Conservation (phyloP, 2,797 vertebrate species). For the Falco peregrinus region DNA sequence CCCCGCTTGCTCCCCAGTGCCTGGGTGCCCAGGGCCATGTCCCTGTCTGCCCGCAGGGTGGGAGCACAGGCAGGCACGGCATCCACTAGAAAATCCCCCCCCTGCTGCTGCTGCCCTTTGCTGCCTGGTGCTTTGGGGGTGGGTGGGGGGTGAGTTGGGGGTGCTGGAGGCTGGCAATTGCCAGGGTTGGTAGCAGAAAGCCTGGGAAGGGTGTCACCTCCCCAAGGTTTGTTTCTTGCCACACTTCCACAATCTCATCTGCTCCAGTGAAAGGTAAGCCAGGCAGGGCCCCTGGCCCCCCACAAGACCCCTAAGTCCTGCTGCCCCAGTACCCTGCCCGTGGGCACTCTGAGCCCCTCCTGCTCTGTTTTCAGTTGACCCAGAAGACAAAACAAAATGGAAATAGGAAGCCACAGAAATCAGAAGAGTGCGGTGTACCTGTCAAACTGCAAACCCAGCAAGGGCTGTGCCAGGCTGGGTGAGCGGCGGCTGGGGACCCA, state of each 20-base stretch:
- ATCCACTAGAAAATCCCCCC: rapidly evolving
- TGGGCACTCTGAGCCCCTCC: neutral
- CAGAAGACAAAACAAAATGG: neutral
- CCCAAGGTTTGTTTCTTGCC: neutral
- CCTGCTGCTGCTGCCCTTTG: neutral
- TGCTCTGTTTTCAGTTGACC: neutral
- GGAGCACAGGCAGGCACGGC: neutral
- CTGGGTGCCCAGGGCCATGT: rapidly evolving
- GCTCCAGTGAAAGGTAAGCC: neutral
- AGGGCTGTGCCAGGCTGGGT: neutral
- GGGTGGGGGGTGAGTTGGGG: too few relatives aligned
- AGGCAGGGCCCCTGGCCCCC: neutral
- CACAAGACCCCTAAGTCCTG: rapidly evolving
- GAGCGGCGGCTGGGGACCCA: rapidly evolving
- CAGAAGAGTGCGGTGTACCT: rapidly evolving
- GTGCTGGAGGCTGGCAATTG: rapidly evolving
- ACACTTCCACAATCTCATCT: neutral
- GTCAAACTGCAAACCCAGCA: rapidly evolving
- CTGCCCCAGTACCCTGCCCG: neutral
- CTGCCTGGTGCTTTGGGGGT: too few relatives aligned
- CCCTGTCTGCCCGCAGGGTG: neutral
- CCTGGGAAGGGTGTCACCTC: neutral
- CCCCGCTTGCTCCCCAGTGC: neutral
- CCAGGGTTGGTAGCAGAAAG: neutral
- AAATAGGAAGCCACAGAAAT: neutral